phyloP scores from a whole-genome alignment of 2,113 vertebrate genomes.

The Mesocricetus auratus region DNA sequence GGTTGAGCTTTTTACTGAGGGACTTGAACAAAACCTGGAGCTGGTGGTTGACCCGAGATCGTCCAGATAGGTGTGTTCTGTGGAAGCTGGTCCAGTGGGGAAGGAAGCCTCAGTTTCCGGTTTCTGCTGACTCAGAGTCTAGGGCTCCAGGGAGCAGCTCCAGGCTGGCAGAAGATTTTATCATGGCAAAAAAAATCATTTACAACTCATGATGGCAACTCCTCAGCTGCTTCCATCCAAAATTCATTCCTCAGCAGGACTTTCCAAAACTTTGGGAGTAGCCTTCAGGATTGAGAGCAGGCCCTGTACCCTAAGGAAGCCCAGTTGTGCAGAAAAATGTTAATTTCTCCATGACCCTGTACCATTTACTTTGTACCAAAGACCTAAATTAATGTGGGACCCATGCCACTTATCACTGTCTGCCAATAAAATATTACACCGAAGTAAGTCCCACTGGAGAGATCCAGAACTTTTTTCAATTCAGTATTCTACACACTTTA shows the following conservation, averaged over 20 bases:
- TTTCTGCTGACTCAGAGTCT: slow-evolving; percentile 74
- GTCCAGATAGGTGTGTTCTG: not conserved
- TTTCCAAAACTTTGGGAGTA: not conserved
- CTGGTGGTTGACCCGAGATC: not conserved
- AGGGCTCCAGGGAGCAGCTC: slow-evolving; percentile 8
- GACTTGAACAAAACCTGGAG: not conserved
- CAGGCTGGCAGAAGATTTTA: slow-evolving; percentile 69
- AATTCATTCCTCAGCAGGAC: not conserved
- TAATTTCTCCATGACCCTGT: not conserved
- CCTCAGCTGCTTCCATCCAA: slow-evolving; percentile 5
- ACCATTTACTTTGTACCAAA: not conserved
- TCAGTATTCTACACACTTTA: not conserved
- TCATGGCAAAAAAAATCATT: not conserved
- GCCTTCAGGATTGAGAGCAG: not conserved
- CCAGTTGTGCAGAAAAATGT: not conserved
- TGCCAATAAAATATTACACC: not conserved
- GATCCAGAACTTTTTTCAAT: not conserved
- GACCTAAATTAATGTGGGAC: not conserved
- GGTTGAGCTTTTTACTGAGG: slow-evolving; percentile 37
- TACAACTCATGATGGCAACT: not conserved
- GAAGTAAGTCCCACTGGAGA: not conserved
- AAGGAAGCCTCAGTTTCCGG: slow-evolving; percentile 75
- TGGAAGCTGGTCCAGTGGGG: not conserved
- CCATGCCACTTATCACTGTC: not conserved
- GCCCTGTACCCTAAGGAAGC: not conserved